A percentile compares a stretch with the other conserved stretches of the same genome.
Evolutionary conservation across 2,888 invertebrate species (phyloP).

Genomic region (Tinea pellionella): DNA sequence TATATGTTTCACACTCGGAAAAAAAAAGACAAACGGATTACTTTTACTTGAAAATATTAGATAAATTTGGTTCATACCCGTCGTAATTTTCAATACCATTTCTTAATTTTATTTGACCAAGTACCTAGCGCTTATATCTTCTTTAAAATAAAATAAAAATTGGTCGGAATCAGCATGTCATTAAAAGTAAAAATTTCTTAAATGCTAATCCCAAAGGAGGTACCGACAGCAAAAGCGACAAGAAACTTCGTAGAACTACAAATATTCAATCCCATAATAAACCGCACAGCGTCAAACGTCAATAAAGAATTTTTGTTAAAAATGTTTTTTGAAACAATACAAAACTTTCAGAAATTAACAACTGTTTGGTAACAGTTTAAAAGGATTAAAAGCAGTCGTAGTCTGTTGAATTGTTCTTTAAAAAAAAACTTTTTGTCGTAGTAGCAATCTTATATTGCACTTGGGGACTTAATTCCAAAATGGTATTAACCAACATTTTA

Average conservation of each 20-base stretch:
- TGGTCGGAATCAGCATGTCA: too few relatives aligned
- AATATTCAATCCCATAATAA: background rate
- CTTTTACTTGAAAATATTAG: too few relatives aligned
- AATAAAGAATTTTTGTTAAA: background rate
- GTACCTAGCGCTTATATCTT: too few relatives aligned
- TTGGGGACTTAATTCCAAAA: background rate
- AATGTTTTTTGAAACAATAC: background rate
- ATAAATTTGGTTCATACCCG: too few relatives aligned
- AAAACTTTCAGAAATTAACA: background rate
- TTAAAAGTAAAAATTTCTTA: too few relatives aligned
- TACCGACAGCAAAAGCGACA: background rate
- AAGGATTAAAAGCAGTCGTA: background rate
- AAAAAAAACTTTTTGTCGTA: background rate
- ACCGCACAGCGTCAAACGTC: background rate
- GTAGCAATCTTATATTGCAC: slow-evolving; percentile 4
- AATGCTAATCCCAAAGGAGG: background rate
- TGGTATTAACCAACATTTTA: background rate
- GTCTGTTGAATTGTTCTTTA: background rate
- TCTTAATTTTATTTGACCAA: too few relatives aligned
- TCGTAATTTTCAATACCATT: too few relatives aligned
- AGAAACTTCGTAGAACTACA: background rate
- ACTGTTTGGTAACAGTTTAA: background rate
- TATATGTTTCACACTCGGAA: too few relatives aligned
- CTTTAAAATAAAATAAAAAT: too few relatives aligned
- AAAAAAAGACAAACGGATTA: too few relatives aligned